These are phyloP conservation scores for Gallirallus australis DNA, from an alignment of 2,797 vertebrate species.

Conservation along the genomic window DNA sequence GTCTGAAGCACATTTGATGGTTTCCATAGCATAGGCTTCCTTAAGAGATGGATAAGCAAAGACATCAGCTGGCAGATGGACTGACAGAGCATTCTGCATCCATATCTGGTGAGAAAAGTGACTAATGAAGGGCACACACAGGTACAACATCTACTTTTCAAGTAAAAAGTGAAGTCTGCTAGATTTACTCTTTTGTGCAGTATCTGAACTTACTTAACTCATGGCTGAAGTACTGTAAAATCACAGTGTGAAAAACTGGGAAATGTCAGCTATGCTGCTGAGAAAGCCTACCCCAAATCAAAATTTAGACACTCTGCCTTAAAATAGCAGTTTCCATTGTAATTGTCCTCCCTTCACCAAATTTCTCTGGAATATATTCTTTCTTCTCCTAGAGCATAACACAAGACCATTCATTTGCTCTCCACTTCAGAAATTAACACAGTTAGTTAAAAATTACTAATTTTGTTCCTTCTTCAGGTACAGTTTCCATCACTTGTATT, in stretches of 20 bases:
- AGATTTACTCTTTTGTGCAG: conserved; percentile 11
- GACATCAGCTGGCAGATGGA: background rate
- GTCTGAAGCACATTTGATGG: background rate
- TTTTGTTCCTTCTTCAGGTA: background rate
- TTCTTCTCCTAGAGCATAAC: background rate
- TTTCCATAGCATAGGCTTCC: background rate
- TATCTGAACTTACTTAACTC: conserved; percentile 26
- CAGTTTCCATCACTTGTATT: background rate
- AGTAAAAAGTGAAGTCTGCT: background rate
- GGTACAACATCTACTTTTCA: background rate
- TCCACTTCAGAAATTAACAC: background rate
- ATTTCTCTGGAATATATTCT: background rate
- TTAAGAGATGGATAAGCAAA: background rate
- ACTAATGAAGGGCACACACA: background rate
- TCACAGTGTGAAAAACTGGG: background rate
- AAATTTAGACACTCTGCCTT: background rate
- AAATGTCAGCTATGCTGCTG: conserved; percentile 7
- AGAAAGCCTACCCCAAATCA: conserved; percentile 11
- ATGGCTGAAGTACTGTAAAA: conserved; percentile 17
- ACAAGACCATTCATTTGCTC: background rate
- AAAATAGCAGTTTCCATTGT: background rate
- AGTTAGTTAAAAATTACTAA: background rate
- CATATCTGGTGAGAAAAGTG: background rate
- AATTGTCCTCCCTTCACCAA: background rate
- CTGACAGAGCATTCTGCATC: background rate